A percentile compares a stretch with the other conserved stretches of the same genome.
Evolutionary conservation across 2,797 vertebrate species (phyloP).

Genomic region (Scolopax rusticola): DNA sequence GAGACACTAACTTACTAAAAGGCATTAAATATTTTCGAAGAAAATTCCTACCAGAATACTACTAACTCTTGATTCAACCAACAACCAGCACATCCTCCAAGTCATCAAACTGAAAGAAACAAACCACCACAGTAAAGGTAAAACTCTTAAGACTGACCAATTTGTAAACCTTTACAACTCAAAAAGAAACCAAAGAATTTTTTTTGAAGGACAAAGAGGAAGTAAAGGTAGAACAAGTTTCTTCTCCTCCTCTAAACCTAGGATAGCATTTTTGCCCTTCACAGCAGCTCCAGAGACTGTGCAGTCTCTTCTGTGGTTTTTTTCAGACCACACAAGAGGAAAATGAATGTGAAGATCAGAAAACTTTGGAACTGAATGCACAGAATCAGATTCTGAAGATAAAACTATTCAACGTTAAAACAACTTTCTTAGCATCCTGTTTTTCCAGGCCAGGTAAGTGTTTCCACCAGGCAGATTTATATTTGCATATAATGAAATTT

Average conservation of each 20-base stretch:
- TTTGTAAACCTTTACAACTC: background rate
- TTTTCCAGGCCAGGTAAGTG: background rate
- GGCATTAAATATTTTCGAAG: background rate
- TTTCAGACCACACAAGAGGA: slow-evolving; percentile 29
- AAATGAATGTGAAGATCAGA: background rate
- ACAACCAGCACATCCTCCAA: background rate
- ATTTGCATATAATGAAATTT: background rate
- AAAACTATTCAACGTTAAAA: background rate
- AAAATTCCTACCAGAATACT: background rate
- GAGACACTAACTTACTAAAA: background rate
- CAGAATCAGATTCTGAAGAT: background rate
- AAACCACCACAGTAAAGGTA: background rate
- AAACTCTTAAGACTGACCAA: background rate
- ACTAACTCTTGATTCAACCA: background rate
- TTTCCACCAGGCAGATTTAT: background rate
- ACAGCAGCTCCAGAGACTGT: background rate
- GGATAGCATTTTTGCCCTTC: background rate
- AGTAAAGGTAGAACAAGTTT: background rate
- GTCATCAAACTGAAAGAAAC: background rate
- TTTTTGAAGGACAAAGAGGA: background rate
- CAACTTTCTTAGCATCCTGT: background rate
- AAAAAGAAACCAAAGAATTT: background rate
- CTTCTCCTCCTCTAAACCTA: background rate
- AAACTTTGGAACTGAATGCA: background rate
- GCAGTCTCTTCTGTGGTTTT: background rate